phyloP scores from a whole-genome alignment of 2,797 vertebrate species.

The Gymnocypris eckloni region DNA sequence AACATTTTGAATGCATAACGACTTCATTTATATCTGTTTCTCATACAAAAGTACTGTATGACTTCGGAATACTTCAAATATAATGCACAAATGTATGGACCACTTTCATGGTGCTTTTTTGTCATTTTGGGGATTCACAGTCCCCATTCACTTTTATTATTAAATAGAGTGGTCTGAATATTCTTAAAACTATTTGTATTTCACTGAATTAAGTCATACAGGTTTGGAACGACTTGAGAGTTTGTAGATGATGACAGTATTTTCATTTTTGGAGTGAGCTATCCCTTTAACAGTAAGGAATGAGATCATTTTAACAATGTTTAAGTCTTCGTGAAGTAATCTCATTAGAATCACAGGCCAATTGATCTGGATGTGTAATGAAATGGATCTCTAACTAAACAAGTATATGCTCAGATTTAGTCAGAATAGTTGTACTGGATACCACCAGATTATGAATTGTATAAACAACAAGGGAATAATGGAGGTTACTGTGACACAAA shows the following conservation, averaged over 20 bases:
- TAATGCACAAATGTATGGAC: not conserved
- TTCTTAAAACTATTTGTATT: not conserved
- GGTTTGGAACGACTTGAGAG: not conserved
- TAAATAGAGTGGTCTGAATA: not conserved
- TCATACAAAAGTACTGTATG: not conserved
- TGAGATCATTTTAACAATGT: constrained; percentile 56
- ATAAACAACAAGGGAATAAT: constrained; percentile 20
- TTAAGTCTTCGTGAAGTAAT: constrained; percentile 63
- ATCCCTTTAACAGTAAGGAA: constrained; percentile 30
- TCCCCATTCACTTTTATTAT: not conserved
- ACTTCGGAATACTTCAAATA: not conserved
- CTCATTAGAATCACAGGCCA: constrained; percentile 57
- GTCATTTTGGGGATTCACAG: not conserved
- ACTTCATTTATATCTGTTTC: constrained; percentile 6
- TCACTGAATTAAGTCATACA: not conserved
- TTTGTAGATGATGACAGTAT: not conserved
- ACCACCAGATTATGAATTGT: constrained; percentile 1
- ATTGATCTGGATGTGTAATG: constrained; percentile 45
- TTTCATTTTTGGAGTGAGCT: not conserved
- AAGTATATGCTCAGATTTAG: constrained; percentile 10
- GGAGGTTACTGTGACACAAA: constrained; percentile 21
- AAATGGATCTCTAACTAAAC: constrained; percentile 42
- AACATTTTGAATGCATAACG: not conserved
- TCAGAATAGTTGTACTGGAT: not conserved
- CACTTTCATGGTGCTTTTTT: not conserved